Percentiles rank a stretch among this genome's conserved stretches.
Conservation (phyloP, 2,888 invertebrate genomes). For the Eugnorisma glareosa region DNA sequence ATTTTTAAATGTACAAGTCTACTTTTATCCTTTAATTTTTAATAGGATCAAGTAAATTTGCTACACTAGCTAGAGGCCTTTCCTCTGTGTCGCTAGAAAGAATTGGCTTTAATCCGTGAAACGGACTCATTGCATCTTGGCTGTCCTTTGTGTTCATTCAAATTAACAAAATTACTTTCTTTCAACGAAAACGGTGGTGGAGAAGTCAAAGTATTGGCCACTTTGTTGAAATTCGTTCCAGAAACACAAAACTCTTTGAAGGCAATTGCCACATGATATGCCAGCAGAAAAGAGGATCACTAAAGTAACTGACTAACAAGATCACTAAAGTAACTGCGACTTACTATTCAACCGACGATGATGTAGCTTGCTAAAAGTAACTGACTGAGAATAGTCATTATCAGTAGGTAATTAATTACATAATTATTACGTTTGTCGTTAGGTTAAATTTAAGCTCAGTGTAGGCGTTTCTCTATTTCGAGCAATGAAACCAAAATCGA, state of each 20-base stretch:
- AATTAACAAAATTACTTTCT: neutral
- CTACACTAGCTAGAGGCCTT: no score
- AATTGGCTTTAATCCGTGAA: neutral
- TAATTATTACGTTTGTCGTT: neutral
- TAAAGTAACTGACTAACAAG: neutral
- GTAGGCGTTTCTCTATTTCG: slow-evolving; percentile 6
- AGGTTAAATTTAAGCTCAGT: neutral
- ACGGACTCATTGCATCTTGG: no score
- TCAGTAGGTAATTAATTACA: neutral
- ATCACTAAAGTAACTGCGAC: neutral
- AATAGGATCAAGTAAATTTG: no score
- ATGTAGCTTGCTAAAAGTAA: neutral
- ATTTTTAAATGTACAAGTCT: no score
- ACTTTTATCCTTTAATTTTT: no score
- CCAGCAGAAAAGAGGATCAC: neutral
- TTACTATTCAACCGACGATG: neutral
- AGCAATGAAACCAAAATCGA: slow-evolving; percentile 3
- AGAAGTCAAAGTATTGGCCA: neutral
- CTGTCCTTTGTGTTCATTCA: neutral
- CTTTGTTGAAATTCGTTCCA: neutral
- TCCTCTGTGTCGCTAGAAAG: neutral
- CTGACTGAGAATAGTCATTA: neutral
- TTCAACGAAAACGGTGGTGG: neutral
- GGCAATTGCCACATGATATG: neutral
- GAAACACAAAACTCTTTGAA: neutral